These are phyloP conservation scores for Poeciliopsis prolifica DNA, from an alignment of 2,113 vertebrate genomes.

Conservation along the genomic window DNA sequence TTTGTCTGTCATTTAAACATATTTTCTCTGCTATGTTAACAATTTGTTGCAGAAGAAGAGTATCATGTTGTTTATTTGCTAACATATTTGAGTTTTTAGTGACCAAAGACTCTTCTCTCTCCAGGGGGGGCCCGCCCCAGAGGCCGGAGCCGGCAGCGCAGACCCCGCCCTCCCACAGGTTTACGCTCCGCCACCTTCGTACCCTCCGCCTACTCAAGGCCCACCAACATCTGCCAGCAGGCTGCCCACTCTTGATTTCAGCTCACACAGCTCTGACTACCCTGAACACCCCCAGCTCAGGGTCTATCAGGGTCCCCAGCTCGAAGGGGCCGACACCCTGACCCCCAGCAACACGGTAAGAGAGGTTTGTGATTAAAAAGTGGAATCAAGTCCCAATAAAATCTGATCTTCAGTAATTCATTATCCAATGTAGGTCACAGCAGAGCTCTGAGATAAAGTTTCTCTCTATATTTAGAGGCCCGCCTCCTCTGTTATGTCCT, in stretches of 20 bases:
- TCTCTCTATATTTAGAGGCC: slow-evolving; percentile 69
- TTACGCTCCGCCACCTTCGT: slow-evolving; percentile 79
- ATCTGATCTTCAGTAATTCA: slow-evolving; percentile 29
- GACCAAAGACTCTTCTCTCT: slow-evolving; percentile 24
- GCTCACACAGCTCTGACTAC: slow-evolving; percentile 71
- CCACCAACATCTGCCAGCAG: slow-evolving; percentile 69
- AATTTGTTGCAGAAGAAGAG: not conserved
- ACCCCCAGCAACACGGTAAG: slow-evolving; percentile 74
- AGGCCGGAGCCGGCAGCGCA: slow-evolving; percentile 71
- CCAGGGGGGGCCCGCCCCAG: slow-evolving; percentile 78
- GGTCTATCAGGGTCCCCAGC: slow-evolving; percentile 80
- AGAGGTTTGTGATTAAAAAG: not conserved
- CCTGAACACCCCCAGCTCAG: slow-evolving; percentile 79
- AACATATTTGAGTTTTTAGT: slow-evolving; percentile 1
- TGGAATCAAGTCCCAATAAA: slow-evolving; percentile 30
- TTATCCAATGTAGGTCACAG: slow-evolving; percentile 30
- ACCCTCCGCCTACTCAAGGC: slow-evolving; percentile 78
- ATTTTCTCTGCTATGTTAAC: not conserved
- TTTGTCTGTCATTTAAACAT: not conserved
- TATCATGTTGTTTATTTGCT: slow-evolving; percentile 28
- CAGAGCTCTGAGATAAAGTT: slow-evolving; percentile 57
- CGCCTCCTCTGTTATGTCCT: slow-evolving; percentile 57
- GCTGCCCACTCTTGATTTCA: slow-evolving; percentile 79
- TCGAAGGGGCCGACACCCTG: slow-evolving; percentile 71
- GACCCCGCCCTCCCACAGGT: slow-evolving; percentile 81